phyloP scores from a whole-genome alignment of 2,888 invertebrate species.

The Leptopterna dolabrata region DNA sequence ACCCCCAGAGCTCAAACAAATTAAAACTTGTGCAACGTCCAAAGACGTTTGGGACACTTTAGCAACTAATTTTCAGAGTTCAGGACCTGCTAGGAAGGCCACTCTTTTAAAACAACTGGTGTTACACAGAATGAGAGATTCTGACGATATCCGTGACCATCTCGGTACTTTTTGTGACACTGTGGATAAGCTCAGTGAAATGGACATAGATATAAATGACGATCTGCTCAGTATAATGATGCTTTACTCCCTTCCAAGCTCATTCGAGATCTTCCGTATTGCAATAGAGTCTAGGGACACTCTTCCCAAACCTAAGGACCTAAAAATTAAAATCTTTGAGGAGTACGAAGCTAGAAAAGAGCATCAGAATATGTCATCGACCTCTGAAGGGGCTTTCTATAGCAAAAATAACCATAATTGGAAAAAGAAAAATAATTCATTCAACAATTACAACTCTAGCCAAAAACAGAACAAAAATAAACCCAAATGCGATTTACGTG shows the following conservation, averaged over 20 bases:
- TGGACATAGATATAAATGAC: background rate
- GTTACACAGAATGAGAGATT: slow-evolving; percentile 29
- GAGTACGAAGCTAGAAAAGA: background rate
- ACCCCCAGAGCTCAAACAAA: slow-evolving; percentile 25
- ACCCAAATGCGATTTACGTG: too few relatives aligned
- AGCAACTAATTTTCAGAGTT: background rate
- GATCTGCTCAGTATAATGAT: background rate
- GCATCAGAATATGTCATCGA: background rate
- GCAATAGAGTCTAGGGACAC: background rate
- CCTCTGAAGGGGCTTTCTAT: background rate
- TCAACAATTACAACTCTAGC: too few relatives aligned
- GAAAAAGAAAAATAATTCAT: too few relatives aligned
- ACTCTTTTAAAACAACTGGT: slow-evolving; percentile 22
- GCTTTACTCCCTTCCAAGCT: background rate
- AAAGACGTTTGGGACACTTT: slow-evolving; percentile 32
- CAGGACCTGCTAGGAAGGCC: slow-evolving; percentile 39
- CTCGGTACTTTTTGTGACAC: too few relatives aligned
- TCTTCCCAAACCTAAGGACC: background rate
- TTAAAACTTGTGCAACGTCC: slow-evolving; percentile 26
- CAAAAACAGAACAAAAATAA: too few relatives aligned
- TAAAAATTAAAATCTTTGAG: background rate
- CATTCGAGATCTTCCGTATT: background rate
- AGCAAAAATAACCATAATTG: too few relatives aligned
- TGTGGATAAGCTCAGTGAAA: background rate
- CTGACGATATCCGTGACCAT: too few relatives aligned